Evolutionary conservation across 2,113 vertebrate species (phyloP).

Genomic region (Micronycteris hirsuta): DNA sequence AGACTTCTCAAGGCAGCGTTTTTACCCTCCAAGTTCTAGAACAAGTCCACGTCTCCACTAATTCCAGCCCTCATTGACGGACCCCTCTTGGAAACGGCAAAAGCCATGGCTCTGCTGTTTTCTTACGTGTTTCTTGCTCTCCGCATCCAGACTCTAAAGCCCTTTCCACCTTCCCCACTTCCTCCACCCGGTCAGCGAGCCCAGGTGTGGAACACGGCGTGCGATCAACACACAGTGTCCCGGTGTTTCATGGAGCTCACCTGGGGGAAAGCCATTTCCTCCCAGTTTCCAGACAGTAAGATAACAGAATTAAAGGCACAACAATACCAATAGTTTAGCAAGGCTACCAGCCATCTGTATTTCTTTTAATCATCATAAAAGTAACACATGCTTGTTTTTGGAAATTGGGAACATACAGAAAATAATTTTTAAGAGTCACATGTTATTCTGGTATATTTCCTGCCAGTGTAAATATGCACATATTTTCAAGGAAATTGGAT

Average conservation of each 20-base stretch:
- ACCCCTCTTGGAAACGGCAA: background rate
- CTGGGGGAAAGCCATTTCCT: background rate
- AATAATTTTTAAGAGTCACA: slow-evolving; percentile 32
- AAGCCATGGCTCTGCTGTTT: background rate
- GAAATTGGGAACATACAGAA: slow-evolving; percentile 47
- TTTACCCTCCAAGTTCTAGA: background rate
- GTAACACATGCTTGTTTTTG: slow-evolving; percentile 18
- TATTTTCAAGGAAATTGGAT: slow-evolving; percentile 39
- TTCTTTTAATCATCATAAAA: background rate
- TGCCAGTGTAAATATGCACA: slow-evolving; percentile 27
- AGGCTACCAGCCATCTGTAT: background rate
- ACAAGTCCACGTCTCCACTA: background rate
- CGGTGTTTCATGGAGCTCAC: background rate
- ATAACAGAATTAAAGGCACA: background rate
- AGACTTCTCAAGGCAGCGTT: background rate
- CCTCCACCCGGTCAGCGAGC: too few relatives aligned
- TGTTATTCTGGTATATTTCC: slow-evolving; percentile 15
- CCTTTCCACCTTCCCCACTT: background rate
- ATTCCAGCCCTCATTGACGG: background rate
- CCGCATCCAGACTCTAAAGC: background rate
- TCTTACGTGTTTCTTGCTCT: background rate
- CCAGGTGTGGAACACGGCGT: background rate
- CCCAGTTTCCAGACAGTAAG: background rate
- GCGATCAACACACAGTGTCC: fast-evolving
- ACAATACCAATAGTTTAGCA: background rate